Evolutionary conservation across 1,140 invertebrate genomes (phyloP), one percentile per base, ranked within the genome.

Genomic region (Trichonephila inaurata): DNA sequence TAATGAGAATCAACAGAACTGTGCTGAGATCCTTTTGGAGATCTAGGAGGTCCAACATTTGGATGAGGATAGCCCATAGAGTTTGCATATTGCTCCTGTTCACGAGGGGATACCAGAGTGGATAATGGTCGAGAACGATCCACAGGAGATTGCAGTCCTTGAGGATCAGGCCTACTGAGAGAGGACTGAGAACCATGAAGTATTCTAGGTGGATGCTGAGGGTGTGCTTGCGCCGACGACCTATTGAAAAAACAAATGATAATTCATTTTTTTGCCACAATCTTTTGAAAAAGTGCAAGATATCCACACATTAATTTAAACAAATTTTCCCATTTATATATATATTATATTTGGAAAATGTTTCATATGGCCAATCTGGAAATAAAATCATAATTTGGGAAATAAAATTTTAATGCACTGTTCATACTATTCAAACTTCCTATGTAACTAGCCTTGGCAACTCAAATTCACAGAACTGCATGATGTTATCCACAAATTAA

Each of bases 71-170:
- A 94, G 19, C 91, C 91, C 66, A 94, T 89, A 5, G 94, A 90
- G 33, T 92, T 94, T 0, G 86, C 87, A 93, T 94, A 94, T 18
- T 95, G 95, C 40, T 95, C 94, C 61, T 94, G 91, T 81, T 95
- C 95, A 69, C 95, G 93, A 24, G 95, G 96, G 2, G 96, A 95
- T 40, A 97, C 95, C 85, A 97, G 96, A 0, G 97, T 97, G 0
- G 97, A 97, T 12, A 96, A 96, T 1, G 97, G 97, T n/a, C 97
- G 95, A 12, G 96, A 96, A 24, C 96, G 95, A 24, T 94, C 89
- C 19, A 94, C 94, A 94, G 96, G 62, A 62, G 93, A 69, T 60
- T 94, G 94, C 51, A 94, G 33, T 64, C 94, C 94, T 81, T 95
- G 95, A 60, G 94, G 95, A 62, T 95, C 92, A 72, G 91, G 91